Percentiles rank a stretch among this genome's conserved stretches.
These are phyloP conservation scores for Epicampocera succincta DNA, from an alignment of 2,888 invertebrate species.

Conservation along the genomic window DNA sequence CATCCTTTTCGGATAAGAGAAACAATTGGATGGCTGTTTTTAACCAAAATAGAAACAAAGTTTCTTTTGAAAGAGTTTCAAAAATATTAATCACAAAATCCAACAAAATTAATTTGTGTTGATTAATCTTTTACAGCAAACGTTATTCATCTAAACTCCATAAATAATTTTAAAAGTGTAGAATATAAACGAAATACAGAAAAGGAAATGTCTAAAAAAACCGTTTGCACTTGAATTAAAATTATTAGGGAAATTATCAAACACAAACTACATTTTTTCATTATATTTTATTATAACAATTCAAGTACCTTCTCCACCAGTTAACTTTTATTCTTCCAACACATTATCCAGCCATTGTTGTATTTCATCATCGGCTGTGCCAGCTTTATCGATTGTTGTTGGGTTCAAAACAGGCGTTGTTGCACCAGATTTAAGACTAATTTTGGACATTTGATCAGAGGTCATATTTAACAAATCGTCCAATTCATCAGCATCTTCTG, in stretches of 20 bases:
- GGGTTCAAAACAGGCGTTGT: slow-evolving; percentile 54
- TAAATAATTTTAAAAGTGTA: too few relatives aligned
- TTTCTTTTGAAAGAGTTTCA: too few relatives aligned
- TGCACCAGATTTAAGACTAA: slow-evolving; percentile 50
- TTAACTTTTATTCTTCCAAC: slow-evolving; percentile 75
- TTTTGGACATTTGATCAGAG: slow-evolving; percentile 69
- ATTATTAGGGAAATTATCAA: background rate
- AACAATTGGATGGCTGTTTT: too few relatives aligned
- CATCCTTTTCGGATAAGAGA: too few relatives aligned
- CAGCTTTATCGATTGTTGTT: background rate
- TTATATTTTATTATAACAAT: slow-evolving; percentile 23
- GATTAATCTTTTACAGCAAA: too few relatives aligned
- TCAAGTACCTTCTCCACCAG: background rate
- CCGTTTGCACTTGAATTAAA: too few relatives aligned
- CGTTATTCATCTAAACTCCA: too few relatives aligned
- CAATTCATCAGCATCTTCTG: slow-evolving; percentile 73
- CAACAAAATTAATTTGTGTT: too few relatives aligned
- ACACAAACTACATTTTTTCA: background rate
- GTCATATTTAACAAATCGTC: slow-evolving; percentile 78
- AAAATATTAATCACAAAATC: too few relatives aligned
- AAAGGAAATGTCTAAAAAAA: too few relatives aligned
- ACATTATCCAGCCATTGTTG: slow-evolving; percentile 81
- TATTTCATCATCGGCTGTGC: slow-evolving; percentile 74
- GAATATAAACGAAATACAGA: too few relatives aligned
- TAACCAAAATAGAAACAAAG: too few relatives aligned